phyloP scores from a whole-genome alignment of 2,113 vertebrate species.

The Alethe castanea region DNA sequence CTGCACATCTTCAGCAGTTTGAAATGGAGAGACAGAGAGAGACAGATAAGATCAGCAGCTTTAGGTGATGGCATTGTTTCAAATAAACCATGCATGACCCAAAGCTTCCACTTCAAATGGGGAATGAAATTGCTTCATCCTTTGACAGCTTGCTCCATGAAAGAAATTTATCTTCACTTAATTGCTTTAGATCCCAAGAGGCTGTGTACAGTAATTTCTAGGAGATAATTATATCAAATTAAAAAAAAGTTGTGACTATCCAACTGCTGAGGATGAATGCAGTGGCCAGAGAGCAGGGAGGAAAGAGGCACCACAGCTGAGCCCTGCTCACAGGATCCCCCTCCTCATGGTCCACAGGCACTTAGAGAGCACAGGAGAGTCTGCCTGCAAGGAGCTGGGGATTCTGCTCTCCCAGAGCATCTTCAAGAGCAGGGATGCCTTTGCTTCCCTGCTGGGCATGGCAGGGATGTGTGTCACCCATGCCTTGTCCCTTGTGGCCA shows the following conservation, averaged over 20 bases:
- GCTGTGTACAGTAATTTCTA: slow-evolving; percentile 76
- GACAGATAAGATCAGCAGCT: slow-evolving; percentile 84
- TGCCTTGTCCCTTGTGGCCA: background rate
- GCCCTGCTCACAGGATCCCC: background rate
- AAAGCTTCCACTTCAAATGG: slow-evolving; percentile 84
- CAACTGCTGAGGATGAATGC: slow-evolving; percentile 37
- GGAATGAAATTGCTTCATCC: slow-evolving; percentile 84
- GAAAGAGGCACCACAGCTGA: background rate
- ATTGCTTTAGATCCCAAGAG: slow-evolving; percentile 80
- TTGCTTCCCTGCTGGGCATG: background rate
- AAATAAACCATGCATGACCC: slow-evolving; percentile 85
- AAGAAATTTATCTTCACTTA: slow-evolving; percentile 85
- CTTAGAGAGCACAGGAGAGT: background rate
- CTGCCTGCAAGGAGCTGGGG: background rate
- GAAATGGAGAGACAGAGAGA: slow-evolving; percentile 74
- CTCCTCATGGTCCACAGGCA: background rate
- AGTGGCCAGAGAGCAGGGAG: slow-evolving; percentile 42
- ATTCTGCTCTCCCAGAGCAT: background rate
- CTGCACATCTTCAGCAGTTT: slow-evolving; percentile 79
- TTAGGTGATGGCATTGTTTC: slow-evolving; percentile 86
- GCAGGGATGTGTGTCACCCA: background rate
- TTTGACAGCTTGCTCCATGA: slow-evolving; percentile 82
- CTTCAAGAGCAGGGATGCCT: background rate
- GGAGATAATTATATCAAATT: slow-evolving; percentile 80
- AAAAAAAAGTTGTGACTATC: slow-evolving; percentile 71